Conservation (phyloP, 2,888 invertebrate genomes). For the Smittia aterrima region DNA sequence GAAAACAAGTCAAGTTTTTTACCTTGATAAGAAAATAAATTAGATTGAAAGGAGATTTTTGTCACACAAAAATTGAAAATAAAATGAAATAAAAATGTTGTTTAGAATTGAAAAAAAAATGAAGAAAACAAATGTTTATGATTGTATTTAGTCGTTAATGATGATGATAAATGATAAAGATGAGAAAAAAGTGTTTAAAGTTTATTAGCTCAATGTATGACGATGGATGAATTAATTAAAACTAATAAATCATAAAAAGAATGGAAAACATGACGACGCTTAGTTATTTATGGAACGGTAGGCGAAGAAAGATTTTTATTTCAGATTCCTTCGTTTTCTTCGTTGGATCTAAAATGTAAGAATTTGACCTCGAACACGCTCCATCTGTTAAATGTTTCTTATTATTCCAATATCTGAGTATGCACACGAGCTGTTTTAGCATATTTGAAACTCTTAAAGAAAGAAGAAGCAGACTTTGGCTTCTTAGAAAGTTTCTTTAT, state of each 20-base stretch:
- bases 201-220: background rate
- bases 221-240: background rate
- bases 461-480: too few relatives aligned
- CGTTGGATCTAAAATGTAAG: too few relatives aligned
- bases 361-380: too few relatives aligned
- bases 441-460: too few relatives aligned
- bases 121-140: background rate
- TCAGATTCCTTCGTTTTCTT: too few relatives aligned
- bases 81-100: background rate
- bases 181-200: background rate
- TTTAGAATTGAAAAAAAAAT: background rate
- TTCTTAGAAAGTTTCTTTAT: too few relatives aligned
- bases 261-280: too few relatives aligned
- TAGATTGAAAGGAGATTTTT: background rate
- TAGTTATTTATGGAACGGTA: too few relatives aligned
- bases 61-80: background rate
- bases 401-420: too few relatives aligned
- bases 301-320: too few relatives aligned
- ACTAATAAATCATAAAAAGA: background rate
- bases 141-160: background rate
- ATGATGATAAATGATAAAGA: background rate
- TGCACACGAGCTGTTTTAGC: too few relatives aligned
- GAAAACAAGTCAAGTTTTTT: background rate
- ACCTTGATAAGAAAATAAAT: background rate
- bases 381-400: too few relatives aligned